Conservation (phyloP, 2,113 vertebrate genomes). For the Equus przewalskii region DNA sequence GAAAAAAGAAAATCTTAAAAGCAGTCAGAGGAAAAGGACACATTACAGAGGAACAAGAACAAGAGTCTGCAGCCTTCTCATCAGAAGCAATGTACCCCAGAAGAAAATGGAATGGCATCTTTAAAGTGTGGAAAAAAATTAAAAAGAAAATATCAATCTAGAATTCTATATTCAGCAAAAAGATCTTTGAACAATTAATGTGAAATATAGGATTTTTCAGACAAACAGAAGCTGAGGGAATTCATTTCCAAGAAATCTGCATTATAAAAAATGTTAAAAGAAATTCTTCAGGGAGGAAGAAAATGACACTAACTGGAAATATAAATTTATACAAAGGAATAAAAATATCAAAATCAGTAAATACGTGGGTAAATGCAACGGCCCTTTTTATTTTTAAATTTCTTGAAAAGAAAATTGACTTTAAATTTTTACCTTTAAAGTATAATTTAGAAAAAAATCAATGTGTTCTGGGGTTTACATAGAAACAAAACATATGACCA, state of each 20-base stretch:
- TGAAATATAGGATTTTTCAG: background rate
- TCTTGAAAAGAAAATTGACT: background rate
- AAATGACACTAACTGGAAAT: background rate
- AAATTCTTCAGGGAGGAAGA: background rate
- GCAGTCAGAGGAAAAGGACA: background rate
- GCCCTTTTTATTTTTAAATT: background rate
- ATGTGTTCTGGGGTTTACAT: background rate
- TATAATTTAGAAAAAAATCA: background rate
- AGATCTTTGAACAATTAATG: background rate
- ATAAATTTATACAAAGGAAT: background rate
- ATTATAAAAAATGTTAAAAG: background rate
- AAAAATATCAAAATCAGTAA: background rate
- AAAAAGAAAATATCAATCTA: background rate
- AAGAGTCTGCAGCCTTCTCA: background rate
- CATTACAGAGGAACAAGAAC: background rate
- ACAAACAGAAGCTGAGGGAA: background rate
- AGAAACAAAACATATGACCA: conserved; percentile 36
- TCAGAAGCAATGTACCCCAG: background rate
- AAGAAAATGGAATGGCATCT: background rate
- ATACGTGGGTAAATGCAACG: background rate
- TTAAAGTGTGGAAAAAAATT: background rate
- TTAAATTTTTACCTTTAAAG: background rate
- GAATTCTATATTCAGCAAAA: conserved; percentile 47
- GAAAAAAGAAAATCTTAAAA: conserved; percentile 25
- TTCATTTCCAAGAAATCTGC: background rate